Evolutionary conservation across 2,113 vertebrate species (phyloP).

Genomic region (Platichthys stellatus): DNA sequence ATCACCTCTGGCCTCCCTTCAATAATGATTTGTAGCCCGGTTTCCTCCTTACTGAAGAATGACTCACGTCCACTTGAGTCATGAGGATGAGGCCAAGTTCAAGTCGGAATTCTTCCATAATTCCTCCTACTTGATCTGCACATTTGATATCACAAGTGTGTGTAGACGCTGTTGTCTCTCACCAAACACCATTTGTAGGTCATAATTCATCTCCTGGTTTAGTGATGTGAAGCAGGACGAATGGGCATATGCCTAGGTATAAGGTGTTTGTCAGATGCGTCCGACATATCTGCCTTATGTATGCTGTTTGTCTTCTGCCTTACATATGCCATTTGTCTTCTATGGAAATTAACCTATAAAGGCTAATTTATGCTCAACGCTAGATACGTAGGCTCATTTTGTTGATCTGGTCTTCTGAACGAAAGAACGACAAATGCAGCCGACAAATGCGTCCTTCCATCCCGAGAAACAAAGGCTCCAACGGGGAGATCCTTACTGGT

Average conservation of each 20-base stretch:
- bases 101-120: conserved; percentile 21
- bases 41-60: conserved; percentile 21
- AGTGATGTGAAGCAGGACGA: background rate
- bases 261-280: conserved; percentile 9
- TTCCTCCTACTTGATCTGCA: conserved; percentile 30
- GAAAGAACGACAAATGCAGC: too few relatives aligned
- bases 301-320: background rate
- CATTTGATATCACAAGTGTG: conserved; percentile 31
- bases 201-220: conserved; percentile 17
- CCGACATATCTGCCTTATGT: background rate
- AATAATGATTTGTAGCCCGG: conserved; percentile 36
- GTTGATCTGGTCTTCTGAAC: too few relatives aligned
- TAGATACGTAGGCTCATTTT: too few relatives aligned
- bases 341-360: too few relatives aligned
- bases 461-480: too few relatives aligned
- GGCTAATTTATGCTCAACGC: too few relatives aligned
- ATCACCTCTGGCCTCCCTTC: conserved; percentile 28
- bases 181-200: background rate
- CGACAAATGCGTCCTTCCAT: too few relatives aligned
- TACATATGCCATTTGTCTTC: background rate
- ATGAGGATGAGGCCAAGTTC: conserved; percentile 37
- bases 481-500: too few relatives aligned
- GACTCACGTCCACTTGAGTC: conserved; percentile 31
- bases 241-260: conserved; percentile 4
- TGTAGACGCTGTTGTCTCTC: conserved; percentile 19